Evolutionary conservation across 2,797 vertebrate species (phyloP).

Genomic region (Novumbra hubbsi): DNA sequence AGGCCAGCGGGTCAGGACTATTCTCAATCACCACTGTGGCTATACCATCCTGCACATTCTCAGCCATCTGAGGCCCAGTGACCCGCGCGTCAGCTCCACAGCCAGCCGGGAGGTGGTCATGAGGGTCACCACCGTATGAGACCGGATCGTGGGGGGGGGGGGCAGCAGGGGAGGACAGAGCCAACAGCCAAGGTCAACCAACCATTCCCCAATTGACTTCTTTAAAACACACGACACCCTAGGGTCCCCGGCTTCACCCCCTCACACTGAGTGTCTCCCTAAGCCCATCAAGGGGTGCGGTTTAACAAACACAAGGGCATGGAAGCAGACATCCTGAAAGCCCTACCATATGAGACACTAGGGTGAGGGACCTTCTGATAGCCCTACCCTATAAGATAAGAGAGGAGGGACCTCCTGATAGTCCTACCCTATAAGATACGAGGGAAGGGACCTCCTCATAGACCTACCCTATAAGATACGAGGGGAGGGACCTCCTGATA

Average conservation of each 20-base stretch:
- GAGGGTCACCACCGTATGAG: constrained; percentile 87
- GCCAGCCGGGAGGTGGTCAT: constrained; percentile 83
- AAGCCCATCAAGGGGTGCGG: constrained; percentile 16
- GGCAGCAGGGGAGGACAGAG: constrained; percentile 4
- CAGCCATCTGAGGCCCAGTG: constrained; percentile 81
- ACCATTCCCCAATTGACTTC: constrained; percentile 15
- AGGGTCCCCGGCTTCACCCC: constrained; percentile 1
- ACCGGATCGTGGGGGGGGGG: neutral
- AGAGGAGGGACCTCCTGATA: too few relatives aligned
- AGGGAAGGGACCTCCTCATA: too few relatives aligned
- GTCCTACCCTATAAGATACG: too few relatives aligned
- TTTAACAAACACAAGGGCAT: constrained; percentile 17
- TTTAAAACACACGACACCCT: neutral
- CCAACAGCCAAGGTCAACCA: constrained; percentile 23
- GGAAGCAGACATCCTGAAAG: neutral
- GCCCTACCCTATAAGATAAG: too few relatives aligned
- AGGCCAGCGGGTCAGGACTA: constrained; percentile 80
- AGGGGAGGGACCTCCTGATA: too few relatives aligned
- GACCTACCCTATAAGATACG: too few relatives aligned
- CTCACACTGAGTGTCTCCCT: constrained; percentile 9
- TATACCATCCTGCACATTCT: constrained; percentile 85
- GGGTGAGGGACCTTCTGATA: too few relatives aligned
- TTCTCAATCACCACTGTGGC: constrained; percentile 85
- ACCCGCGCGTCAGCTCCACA: constrained; percentile 68
- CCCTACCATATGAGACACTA: too few relatives aligned